A percentile compares a stretch with the other conserved stretches of the same genome.
Evolutionary conservation across 2,113 vertebrate genomes (phyloP).

Genomic region (Galbula dea): DNA sequence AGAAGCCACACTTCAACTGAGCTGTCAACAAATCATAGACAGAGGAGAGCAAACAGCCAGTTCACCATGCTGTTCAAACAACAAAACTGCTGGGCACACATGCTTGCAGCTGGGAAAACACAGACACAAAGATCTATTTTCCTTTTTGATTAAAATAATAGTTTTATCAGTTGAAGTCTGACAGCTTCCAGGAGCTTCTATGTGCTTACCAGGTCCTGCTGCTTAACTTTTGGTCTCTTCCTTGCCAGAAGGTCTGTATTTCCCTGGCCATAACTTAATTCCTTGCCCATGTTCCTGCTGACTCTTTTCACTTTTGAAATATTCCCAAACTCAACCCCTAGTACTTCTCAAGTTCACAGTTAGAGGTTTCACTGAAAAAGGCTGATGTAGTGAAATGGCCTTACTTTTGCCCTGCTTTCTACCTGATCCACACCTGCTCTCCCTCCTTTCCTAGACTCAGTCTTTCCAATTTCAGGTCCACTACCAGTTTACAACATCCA

Average conservation of each 20-base stretch:
- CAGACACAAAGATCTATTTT: slow-evolving; percentile 2
- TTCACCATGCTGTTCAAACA: slow-evolving; percentile 13
- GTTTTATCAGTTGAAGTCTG: background rate
- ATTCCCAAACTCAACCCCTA: background rate
- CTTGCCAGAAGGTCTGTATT: background rate
- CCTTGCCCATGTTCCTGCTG: background rate
- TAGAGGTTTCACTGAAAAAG: background rate
- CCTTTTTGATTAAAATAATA: slow-evolving; percentile 10
- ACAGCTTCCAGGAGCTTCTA: slow-evolving; percentile 14
- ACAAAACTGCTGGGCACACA: background rate
- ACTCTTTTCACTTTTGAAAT: background rate
- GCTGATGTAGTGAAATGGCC: background rate
- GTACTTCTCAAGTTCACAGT: background rate
- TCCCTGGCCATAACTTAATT: background rate
- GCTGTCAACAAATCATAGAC: background rate
- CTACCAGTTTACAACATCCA: background rate
- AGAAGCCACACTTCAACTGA: background rate
- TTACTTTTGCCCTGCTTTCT: background rate
- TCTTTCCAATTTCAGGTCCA: background rate
- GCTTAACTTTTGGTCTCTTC: background rate
- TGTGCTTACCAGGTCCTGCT: background rate
- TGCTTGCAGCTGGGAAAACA: slow-evolving; percentile 37
- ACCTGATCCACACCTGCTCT: background rate
- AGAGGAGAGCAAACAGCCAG: background rate
- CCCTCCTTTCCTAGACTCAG: background rate